phyloP scores from a whole-genome alignment of 2,797 vertebrate genomes.

The Hydrocynus forskahlii region DNA sequence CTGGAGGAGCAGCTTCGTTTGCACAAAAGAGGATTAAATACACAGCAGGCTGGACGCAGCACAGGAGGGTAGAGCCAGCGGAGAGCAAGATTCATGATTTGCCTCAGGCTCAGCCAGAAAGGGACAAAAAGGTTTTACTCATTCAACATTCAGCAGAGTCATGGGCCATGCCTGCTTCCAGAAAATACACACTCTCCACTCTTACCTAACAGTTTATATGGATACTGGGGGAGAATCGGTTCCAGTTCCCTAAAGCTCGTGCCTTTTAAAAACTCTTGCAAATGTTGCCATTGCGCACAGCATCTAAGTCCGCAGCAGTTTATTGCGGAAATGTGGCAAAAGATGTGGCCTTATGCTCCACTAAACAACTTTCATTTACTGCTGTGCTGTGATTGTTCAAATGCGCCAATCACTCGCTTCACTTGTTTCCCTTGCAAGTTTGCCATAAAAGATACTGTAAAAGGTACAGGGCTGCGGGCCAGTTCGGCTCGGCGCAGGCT shows the following conservation, averaged over 20 bases:
- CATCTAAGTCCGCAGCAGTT: neutral
- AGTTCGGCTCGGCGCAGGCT: too few relatives aligned
- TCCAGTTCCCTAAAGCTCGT: slow-evolving; percentile 6
- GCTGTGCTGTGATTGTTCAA: slow-evolving; percentile 18
- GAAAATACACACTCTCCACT: slow-evolving; percentile 44
- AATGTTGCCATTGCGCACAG: neutral
- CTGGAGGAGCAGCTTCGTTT: slow-evolving; percentile 11
- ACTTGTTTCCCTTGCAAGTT: neutral
- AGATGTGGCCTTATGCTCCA: neutral
- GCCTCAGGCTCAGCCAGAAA: slow-evolving; percentile 8
- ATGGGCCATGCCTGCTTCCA: slow-evolving; percentile 37
- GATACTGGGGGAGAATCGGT: slow-evolving; percentile 41
- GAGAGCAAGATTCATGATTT: slow-evolving; percentile 30
- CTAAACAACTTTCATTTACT: neutral
- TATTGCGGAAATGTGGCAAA: slow-evolving; percentile 13
- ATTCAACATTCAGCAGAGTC: slow-evolving; percentile 41
- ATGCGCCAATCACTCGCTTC: neutral
- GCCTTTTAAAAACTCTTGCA: slow-evolving; percentile 1
- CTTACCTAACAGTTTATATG: slow-evolving; percentile 22
- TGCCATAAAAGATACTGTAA: slow-evolving; percentile 6
- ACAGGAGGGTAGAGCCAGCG: slow-evolving; percentile 11
- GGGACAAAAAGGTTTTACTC: slow-evolving; percentile 10
- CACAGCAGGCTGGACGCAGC: slow-evolving; percentile 12
- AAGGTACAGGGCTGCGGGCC: neutral
- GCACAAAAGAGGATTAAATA: slow-evolving; percentile 18